phyloP scores from a whole-genome alignment of 2,797 vertebrate species.

The Danio jaintianensis region DNA sequence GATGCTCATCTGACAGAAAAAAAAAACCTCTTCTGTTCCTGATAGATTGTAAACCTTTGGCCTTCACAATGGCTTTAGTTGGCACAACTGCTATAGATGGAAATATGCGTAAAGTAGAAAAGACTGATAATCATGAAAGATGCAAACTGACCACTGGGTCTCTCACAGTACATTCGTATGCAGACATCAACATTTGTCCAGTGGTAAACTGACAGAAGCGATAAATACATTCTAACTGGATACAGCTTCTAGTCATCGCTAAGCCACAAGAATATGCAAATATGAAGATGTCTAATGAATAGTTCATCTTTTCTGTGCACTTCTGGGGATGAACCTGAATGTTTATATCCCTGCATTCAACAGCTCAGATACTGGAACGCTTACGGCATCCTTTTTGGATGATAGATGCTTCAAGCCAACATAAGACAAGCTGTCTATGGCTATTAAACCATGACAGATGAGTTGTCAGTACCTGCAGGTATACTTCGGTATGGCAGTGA shows the following conservation, averaged over 20 bases:
- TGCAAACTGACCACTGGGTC: constrained; percentile 23
- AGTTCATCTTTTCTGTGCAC: not conserved
- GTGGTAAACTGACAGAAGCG: not conserved
- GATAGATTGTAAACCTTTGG: constrained; percentile 44
- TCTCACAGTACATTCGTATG: constrained; percentile 17
- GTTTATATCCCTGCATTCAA: constrained; percentile 31
- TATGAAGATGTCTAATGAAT: not conserved
- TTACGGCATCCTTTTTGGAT: constrained; percentile 18
- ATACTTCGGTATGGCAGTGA: constrained; percentile 20
- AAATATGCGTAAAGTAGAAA: constrained; percentile 24
- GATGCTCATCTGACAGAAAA: constrained; percentile 25
- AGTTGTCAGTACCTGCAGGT: constrained; percentile 3
- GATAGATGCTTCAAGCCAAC: constrained; percentile 33
- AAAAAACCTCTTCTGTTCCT: constrained; percentile 32
- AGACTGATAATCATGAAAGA: constrained; percentile 1
- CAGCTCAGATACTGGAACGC: constrained; percentile 4
- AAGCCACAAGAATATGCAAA: not conserved
- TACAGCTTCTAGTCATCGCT: constrained; percentile 26
- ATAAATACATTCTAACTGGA: constrained; percentile 57
- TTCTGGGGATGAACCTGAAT: constrained; percentile 30
- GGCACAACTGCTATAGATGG: constrained; percentile 19
- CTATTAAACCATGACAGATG: constrained; percentile 15
- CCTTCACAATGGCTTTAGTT: constrained; percentile 36
- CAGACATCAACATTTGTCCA: not conserved
- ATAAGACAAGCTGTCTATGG: constrained; percentile 29